A percentile compares a stretch with the other conserved stretches of the same genome.
phyloP scores from a whole-genome alignment of 2,113 vertebrate genomes.

The Macrotus californicus region DNA sequence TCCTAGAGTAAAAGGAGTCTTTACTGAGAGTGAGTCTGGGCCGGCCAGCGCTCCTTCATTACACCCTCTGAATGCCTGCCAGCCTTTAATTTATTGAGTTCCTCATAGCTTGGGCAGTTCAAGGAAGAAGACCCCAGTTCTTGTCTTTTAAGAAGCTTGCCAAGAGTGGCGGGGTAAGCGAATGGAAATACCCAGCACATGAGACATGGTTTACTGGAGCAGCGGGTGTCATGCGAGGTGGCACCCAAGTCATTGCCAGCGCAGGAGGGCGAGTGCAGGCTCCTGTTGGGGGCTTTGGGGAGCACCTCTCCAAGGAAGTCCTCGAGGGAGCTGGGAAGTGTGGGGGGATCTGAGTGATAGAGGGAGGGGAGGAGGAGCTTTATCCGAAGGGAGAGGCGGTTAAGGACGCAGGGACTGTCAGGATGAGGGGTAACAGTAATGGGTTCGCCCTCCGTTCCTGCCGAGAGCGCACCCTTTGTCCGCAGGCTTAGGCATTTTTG shows the following conservation, averaged over 20 bases:
- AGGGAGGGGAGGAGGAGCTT: not conserved
- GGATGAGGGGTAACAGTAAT: not conserved
- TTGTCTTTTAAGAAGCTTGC: not conserved
- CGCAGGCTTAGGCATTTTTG: not conserved
- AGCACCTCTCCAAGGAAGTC: not conserved
- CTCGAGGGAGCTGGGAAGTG: not conserved
- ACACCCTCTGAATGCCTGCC: not conserved
- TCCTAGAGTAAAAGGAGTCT: not conserved
- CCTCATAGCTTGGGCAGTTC: not conserved
- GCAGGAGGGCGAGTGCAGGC: no score
- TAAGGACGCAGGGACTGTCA: no score
- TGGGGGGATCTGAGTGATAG: not conserved
- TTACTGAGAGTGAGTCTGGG: not conserved
- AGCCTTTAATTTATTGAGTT: not conserved
- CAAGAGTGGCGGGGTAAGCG: not conserved
- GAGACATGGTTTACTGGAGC: not conserved
- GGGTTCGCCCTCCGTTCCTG: not conserved
- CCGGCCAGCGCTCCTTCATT: not conserved
- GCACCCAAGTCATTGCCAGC: not conserved
- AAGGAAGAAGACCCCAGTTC: not conserved
- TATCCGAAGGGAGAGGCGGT: not conserved
- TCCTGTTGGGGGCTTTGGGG: fast-evolving
- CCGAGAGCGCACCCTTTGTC: not conserved
- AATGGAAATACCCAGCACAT: no score
- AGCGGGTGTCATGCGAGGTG: not conserved